phyloP scores from a whole-genome alignment of 1,140 invertebrate genomes.

The Helicoverpa zea region DNA sequence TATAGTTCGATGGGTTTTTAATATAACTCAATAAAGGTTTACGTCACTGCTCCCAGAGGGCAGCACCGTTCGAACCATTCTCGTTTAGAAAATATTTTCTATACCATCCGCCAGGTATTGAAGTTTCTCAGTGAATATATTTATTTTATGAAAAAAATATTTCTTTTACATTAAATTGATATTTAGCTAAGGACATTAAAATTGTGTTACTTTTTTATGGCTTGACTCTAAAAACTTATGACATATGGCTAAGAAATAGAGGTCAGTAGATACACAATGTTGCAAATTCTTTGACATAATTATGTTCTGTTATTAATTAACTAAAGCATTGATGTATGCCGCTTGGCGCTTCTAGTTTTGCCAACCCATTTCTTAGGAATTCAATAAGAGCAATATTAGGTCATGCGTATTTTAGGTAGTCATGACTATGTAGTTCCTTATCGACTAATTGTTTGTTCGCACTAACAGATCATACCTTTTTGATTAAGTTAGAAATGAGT shows the following conservation, averaged over 20 bases:
- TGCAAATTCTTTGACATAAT: no score
- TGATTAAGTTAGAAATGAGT: no score
- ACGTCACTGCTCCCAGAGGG: conserved; percentile 13
- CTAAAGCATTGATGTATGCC: not conserved
- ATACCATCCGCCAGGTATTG: conserved; percentile 1
- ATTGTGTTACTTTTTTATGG: no score
- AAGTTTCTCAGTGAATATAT: conserved; percentile 19
- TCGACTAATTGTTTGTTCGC: not conserved
- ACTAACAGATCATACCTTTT: not conserved
- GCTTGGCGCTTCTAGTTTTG: not conserved
- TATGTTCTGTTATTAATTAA: no score
- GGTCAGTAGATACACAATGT: not conserved
- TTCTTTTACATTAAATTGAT: not conserved
- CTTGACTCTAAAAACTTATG: no score
- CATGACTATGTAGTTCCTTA: not conserved
- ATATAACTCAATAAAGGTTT: conserved; percentile 13
- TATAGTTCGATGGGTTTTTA: conserved; percentile 13
- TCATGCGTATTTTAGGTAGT: conserved; percentile 12
- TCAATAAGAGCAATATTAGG: conserved; percentile 13
- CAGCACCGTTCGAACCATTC: conserved; percentile 7
- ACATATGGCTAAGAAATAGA: no score
- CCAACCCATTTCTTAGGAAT: not conserved
- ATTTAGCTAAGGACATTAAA: not conserved
- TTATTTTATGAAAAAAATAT: not conserved
- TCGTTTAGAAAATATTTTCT: conserved; percentile 39